These are phyloP conservation scores for Drosophila obscura DNA, from an alignment of 1,140 invertebrate species.

Conservation along the genomic window DNA sequence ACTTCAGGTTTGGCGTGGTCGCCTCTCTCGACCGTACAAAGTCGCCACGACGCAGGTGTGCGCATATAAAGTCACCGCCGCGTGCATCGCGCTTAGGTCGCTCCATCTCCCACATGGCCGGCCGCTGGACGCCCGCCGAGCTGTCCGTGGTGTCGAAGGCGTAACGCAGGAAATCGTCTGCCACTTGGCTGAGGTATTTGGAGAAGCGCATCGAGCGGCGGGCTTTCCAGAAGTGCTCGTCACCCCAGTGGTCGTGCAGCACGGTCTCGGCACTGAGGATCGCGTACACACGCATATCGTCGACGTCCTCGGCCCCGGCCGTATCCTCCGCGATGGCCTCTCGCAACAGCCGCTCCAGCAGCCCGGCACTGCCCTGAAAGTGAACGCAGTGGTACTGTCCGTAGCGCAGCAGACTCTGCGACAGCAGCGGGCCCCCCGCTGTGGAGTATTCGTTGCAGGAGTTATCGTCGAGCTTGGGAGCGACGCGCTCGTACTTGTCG, in stretches of 20 bases:
- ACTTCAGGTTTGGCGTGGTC: constrained; percentile 88
- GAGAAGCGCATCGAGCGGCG: constrained; percentile 96
- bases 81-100: constrained; percentile 84
- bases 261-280: constrained; percentile 95
- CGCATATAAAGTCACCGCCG: constrained; percentile 91
- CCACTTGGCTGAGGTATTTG: constrained; percentile 88
- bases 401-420: constrained; percentile 70
- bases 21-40: constrained; percentile 88
- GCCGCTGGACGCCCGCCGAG: constrained; percentile 82
- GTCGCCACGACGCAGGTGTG: constrained; percentile 93
- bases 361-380: constrained; percentile 91
- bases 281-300: constrained; percentile 86
- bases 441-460: constrained; percentile 59
- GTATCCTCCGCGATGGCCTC: constrained; percentile 62
- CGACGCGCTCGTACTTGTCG: constrained; percentile 91
- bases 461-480: constrained; percentile 72
- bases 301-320: constrained; percentile 27
- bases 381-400: constrained; percentile 90
- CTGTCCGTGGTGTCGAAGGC: constrained; percentile 87
- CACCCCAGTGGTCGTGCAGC: constrained; percentile 94
- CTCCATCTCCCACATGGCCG: constrained; percentile 75
- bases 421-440: constrained; percentile 60
- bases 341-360: constrained; percentile 86
- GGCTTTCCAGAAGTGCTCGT: constrained; percentile 92
- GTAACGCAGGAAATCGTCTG: constrained; percentile 88